phyloP scores from a whole-genome alignment of 2,888 invertebrate genomes.

The Caprella mutica region DNA sequence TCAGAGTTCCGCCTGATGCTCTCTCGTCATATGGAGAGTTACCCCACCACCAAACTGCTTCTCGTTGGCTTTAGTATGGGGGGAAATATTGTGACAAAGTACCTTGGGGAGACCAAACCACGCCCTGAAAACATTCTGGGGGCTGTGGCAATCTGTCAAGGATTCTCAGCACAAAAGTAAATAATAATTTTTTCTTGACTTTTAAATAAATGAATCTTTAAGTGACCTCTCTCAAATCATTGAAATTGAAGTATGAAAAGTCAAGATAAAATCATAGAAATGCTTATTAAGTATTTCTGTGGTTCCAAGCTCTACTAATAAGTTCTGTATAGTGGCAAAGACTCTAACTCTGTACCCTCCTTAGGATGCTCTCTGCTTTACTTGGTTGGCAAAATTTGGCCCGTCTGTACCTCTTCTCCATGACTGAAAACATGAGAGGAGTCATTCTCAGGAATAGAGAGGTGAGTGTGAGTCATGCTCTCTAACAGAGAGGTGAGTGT shows the following conservation, averaged over 20 bases:
- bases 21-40: slow-evolving; percentile 56
- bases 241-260: background rate
- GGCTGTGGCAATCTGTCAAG: slow-evolving; percentile 85
- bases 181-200: background rate
- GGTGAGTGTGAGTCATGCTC: too few species aligned
- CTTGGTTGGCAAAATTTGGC: slow-evolving; percentile 81
- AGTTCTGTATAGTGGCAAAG: too few species aligned
- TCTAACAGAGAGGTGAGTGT: too few species aligned
- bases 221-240: background rate
- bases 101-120: slow-evolving; percentile 61
- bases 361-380: slow-evolving; percentile 67
- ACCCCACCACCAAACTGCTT: slow-evolving; percentile 64
- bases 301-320: too few species aligned
- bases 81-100: slow-evolving; percentile 85
- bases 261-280: too few species aligned
- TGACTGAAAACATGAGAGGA: slow-evolving; percentile 83
- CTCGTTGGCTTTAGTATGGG: slow-evolving; percentile 88
- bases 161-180: slow-evolving; percentile 71
- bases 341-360: too few species aligned
- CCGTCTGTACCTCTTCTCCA: slow-evolving; percentile 76
- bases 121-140: slow-evolving; percentile 57
- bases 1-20: slow-evolving; percentile 79
- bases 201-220: background rate
- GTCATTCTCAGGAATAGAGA: slow-evolving; percentile 74
- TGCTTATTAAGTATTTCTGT: too few species aligned